Evolutionary conservation across 2,888 invertebrate species (phyloP), one percentile per base, ranked within the genome.

Genomic region (Caradrina clavipalpis): DNA sequence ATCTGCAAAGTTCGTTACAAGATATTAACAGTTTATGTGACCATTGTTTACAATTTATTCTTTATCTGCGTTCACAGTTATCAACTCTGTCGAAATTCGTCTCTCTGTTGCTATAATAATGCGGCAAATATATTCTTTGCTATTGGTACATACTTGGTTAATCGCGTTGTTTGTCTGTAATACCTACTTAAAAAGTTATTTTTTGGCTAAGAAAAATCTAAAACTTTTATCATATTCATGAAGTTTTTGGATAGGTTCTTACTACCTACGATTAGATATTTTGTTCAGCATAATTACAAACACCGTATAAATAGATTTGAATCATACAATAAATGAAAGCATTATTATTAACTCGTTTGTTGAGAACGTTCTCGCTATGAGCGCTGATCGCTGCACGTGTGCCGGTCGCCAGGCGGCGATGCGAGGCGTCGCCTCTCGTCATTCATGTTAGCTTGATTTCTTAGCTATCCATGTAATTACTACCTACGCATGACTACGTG

Each of bases 11-110:
- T 92, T 92, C 92, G 91, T 92, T 92, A 90, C 85, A 88, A 92
- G 86, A 86, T 86, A 86, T 86, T 85, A 86, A 85, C 84, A 85
- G 82, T 88, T 83, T 85, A 88, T 88, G 86, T 86, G 87, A 86
- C 90, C 87, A 92, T 93, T 95, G 93, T 95, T 95, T 94, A 95
- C 92, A 94, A 93, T 92, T 85, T 89, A 89, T 91, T 91, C 87
- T 90, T 94, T 95, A 94, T 94, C 94, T 84, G 79, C 85, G 83
- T 90, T 86, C 86, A 86, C 90, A 89, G 90, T 93, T 94, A 94
- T 94, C 93, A 89, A 88, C 85, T 88, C 89, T 88, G 90, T 90
- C 90, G 93, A 90, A 90, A 93, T 94, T 93, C 90, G 86, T 89
- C 82, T 84, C 87, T 86, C 91, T 91, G 92, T 93, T 94, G 93